Evolutionary conservation across 2,113 vertebrate genomes (phyloP), one percentile per base, ranked within the genome.

Genomic region (Serinus canaria): DNA sequence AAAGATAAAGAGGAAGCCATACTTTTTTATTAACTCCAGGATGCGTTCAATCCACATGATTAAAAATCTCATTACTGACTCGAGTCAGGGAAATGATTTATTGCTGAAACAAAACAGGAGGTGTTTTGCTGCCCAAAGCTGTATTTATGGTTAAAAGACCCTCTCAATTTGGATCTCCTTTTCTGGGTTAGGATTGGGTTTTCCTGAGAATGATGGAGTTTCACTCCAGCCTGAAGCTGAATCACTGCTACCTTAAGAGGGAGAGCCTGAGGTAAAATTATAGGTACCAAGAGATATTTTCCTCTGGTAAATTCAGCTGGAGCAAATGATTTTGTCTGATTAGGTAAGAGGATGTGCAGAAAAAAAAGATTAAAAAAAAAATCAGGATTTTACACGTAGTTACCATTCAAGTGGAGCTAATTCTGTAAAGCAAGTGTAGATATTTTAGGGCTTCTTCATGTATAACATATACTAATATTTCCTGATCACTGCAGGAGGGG

Each of bases 31-130:
- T 98, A 98, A 98, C 96, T 97, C 59, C 91, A 96, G 95, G 97
- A 97, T 97, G 96, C 74, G 90, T 96, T 97, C 97, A 96, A 97
- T 96, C 95, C 93, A 83, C 92, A 96, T 97, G 97, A 98, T 98
- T 98, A 98, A 98, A 98, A 98, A 97, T 97, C 96, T 97, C 96
- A 97, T 98, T 98, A 97, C 86, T 91, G 92, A 95, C 97, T 96
- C 93, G 53, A 94, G 94, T 96, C 95, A 96, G 95, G 90, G 93
- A 94, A 81, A 66, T 97, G 91, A 98, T 97, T 97, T 97, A 97
- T 98, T 95, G 77, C 95, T 94, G 91, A 91, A 96, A 95, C 83
- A 88, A 95, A 98, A 96, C 37, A 89, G 77, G 78, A 96, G 84
- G 87, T 80, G 78, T 95, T 97, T 83, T 22, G 81, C 83, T 97